Evolutionary conservation across 1,140 invertebrate genomes (phyloP).

Genomic region (Saxidomus purpurata): DNA sequence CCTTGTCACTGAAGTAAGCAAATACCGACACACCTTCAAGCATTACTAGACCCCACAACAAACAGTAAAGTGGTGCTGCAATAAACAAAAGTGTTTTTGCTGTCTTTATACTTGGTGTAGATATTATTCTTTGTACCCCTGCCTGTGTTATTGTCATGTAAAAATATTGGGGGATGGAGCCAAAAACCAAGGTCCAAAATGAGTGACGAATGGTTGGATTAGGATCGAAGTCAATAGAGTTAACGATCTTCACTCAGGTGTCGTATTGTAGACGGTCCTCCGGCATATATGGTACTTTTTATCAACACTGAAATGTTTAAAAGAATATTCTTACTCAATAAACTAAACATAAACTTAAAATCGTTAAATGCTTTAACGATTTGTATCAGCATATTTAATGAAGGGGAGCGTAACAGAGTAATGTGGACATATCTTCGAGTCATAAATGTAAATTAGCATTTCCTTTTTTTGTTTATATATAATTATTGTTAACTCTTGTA

Average conservation of each 20-base stretch:
- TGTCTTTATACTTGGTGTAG: neutral
- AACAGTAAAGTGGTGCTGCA: neutral
- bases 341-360: too few relatives aligned
- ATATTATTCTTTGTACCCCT: slow-evolving; percentile 13
- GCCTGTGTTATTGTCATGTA: slow-evolving; percentile 5
- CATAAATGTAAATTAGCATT: too few relatives aligned
- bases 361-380: too few relatives aligned
- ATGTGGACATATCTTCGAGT: too few relatives aligned
- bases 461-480: too few relatives aligned
- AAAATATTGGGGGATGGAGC: neutral
- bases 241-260: neutral
- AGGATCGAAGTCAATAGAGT: neutral
- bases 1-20: neutral
- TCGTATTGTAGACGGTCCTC: neutral
- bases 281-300: neutral
- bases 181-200: slow-evolving; percentile 9
- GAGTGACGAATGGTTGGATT: slow-evolving; percentile 12
- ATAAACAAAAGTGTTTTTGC: neutral
- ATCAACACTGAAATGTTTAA: slow-evolving; percentile 29
- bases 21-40: neutral
- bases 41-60: neutral
- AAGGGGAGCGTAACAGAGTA: too few relatives aligned
- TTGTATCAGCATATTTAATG: too few relatives aligned
- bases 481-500: too few relatives aligned
- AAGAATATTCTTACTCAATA: too few relatives aligned